Evolutionary conservation across 2,797 vertebrate species (phyloP), one percentile per base, ranked within the genome.

Genomic region (Steatocranus sp.): DNA sequence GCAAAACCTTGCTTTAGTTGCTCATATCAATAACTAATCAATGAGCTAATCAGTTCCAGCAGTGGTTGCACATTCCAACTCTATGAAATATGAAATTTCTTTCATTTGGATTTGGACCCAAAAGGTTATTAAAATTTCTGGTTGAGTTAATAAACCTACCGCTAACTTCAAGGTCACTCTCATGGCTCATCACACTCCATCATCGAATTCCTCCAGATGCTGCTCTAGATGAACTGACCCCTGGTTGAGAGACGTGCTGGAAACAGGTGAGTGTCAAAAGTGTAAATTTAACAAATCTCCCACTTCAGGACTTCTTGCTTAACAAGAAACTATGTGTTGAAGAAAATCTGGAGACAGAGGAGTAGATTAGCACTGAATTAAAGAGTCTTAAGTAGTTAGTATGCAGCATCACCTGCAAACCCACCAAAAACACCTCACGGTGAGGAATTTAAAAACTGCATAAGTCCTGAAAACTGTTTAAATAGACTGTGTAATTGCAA

Each of bases 131-230:
- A 20, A 1, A 30, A 36, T 27, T 27, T 49, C 41, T 27, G 78
- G 48, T 70, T 80, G 30, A 25, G n/a, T 41, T 53, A 76, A 41
- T 18, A 27, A 76, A 54, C 17, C 6, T 17, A 9, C 41, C 5
- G 3, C 12, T 68, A 25, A 43, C 12, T 25, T 18, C 27, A 51
- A 79, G 32, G 0, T 56, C 75, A 32, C 75, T 58, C 32, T 66
- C 77, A 70, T 23, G 30, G 8, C 75, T 41, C 50, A 8, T 34
- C 6, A 48, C 17, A 34, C n/a, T n/a, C 36, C 63, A 11, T 68
- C 66, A 76, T 18, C 14, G 79, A 82, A 87, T 89, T 87, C 85
- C 63, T 73, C n/a, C 23, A 76, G 80, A 79, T 63, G 48, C 50
- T 83, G 5, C 53, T 73, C 32, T 8, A 68, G 46, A 86, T 81